Conservation (phyloP, 2,888 invertebrate genomes). For the Coenonympha glycerion region DNA sequence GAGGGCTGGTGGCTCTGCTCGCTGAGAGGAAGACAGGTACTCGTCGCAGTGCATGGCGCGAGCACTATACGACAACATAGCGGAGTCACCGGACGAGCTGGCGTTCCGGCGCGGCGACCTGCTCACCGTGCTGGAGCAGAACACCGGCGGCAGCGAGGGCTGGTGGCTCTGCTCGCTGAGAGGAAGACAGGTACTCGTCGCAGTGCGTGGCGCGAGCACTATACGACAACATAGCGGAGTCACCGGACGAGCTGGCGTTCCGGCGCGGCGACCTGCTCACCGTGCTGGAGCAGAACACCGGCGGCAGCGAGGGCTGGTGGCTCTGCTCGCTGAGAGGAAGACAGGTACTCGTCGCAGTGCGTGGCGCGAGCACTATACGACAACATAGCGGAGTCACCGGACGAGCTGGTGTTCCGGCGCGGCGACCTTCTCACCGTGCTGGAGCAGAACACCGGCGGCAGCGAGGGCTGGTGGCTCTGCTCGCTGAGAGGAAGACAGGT, state of each 20-base stretch:
- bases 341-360: too few species aligned
- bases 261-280: too few species aligned
- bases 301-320: slow-evolving; percentile 97
- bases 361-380: background rate
- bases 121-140: too few species aligned
- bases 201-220: too few species aligned
- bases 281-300: slow-evolving; percentile 86
- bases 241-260: background rate
- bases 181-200: too few species aligned
- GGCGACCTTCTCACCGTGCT: background rate
- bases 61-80: too few species aligned
- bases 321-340: slow-evolving; percentile 91
- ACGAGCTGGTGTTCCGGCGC: background rate
- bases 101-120: too few species aligned
- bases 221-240: background rate
- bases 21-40: too few species aligned
- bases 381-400: background rate
- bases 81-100: too few species aligned
- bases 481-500: background rate
- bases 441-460: slow-evolving; percentile 56
- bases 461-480: slow-evolving; percentile 77
- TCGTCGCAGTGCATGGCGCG: too few species aligned
- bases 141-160: slow-evolving; percentile 90
- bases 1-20: too few species aligned
- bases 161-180: too few species aligned